Evolutionary conservation across 2,113 vertebrate species (phyloP).

Genomic region (Epinephelus fuscoguttatus): DNA sequence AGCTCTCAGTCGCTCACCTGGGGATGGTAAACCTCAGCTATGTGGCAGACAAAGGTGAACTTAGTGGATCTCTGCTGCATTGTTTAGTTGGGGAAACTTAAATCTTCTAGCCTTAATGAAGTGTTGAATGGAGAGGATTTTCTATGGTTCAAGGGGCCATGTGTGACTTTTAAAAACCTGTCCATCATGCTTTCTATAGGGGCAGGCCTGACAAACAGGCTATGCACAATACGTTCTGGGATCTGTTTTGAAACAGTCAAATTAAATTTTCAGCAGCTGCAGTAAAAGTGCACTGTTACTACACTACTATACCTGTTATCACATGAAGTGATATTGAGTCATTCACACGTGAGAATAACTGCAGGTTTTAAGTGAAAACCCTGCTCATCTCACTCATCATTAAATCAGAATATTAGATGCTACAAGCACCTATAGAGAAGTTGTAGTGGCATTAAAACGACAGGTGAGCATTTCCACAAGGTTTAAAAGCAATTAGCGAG

Average conservation of each 20-base stretch:
- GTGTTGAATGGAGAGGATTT: conserved; percentile 80
- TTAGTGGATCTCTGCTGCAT: conserved; percentile 78
- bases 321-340: neutral
- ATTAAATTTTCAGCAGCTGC: conserved; percentile 6
- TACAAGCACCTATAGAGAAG: neutral
- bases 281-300: neutral
- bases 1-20: conserved; percentile 78
- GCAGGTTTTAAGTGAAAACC: neutral
- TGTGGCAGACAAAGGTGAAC: conserved; percentile 83
- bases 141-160: conserved; percentile 75
- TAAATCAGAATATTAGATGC: neutral
- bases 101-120: conserved; percentile 81
- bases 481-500: conserved; percentile 16
- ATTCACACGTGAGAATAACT: neutral
- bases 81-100: conserved; percentile 81
- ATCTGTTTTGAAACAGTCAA: conserved; percentile 26
- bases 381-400: neutral
- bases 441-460: neutral
- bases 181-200: conserved; percentile 68
- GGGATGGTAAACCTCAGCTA: conserved; percentile 82
- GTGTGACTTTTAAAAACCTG: conserved; percentile 75
- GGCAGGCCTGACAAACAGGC: conserved; percentile 44
- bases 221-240: conserved; percentile 34
- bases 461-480: conserved; percentile 32
- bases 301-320: neutral